Evolutionary conservation across 2,797 vertebrate species (phyloP).

Genomic region (Schizopygopsis pylzovi): DNA sequence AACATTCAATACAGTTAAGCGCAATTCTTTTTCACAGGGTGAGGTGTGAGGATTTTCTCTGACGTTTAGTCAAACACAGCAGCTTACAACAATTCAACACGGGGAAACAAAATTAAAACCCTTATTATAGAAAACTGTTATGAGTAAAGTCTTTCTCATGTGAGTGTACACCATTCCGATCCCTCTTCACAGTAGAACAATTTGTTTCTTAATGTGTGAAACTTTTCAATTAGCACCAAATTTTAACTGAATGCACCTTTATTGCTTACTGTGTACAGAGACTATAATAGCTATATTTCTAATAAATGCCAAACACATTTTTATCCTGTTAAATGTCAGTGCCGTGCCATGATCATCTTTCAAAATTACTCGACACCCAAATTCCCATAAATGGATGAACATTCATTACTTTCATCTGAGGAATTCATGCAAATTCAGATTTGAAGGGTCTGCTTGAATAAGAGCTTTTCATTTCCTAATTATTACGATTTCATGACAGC

Average conservation of each 20-base stretch:
- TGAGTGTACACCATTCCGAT: not conserved
- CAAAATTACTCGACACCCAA: not conserved
- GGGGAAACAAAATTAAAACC: not conserved
- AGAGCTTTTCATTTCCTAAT: not conserved
- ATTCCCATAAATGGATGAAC: not conserved
- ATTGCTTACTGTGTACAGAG: not conserved
- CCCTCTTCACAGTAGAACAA: not conserved
- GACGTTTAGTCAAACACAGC: not conserved
- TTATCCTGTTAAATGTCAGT: conserved; percentile 26
- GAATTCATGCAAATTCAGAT: not conserved
- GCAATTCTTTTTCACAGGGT: no score
- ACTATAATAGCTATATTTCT: not conserved
- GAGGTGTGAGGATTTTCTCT: no score
- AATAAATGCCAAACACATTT: conserved; percentile 5
- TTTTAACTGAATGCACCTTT: not conserved
- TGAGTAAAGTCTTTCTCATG: not conserved
- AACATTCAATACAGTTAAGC: not conserved
- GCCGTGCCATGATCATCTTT: not conserved
- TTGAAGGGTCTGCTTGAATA: not conserved
- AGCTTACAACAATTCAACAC: not conserved
- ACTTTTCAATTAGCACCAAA: not conserved
- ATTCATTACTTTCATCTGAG: conserved; percentile 19
- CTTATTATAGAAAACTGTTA: not conserved
- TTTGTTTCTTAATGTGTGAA: not conserved
- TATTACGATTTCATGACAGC: not conserved